Evolutionary conservation across 2,113 vertebrate species (phyloP).

Genomic region (Lasiurus borealis): DNA sequence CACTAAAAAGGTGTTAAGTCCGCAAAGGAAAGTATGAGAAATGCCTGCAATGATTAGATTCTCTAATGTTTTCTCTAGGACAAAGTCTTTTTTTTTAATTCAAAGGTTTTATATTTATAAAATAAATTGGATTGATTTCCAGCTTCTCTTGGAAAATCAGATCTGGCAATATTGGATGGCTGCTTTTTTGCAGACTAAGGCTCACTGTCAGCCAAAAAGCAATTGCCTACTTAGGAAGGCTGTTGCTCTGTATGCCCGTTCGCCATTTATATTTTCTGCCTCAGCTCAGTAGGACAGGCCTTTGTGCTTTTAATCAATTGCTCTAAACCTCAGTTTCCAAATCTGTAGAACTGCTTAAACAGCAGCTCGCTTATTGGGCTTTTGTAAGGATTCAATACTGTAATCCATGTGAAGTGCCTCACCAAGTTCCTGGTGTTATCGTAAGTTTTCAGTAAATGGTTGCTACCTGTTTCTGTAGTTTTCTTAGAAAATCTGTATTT

Average conservation of each 20-base stretch:
- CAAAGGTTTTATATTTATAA: not conserved
- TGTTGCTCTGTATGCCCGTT: not conserved
- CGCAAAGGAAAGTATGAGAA: not conserved
- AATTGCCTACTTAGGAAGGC: not conserved
- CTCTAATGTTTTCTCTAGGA: not conserved
- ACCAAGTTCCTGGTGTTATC: not conserved
- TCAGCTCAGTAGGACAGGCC: not conserved
- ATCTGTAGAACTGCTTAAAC: not conserved
- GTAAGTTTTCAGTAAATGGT: not conserved
- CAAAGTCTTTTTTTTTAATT: not conserved
- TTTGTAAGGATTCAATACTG: not conserved
- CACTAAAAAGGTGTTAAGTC: not conserved
- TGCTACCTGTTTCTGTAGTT: not conserved
- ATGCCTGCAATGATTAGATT: not conserved
- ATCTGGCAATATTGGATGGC: not conserved
- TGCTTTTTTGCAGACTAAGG: not conserved
- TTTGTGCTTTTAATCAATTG: not conserved
- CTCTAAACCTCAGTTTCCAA: not conserved
- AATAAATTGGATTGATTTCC: not conserved
- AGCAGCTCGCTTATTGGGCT: not conserved
- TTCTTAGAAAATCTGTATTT: not conserved
- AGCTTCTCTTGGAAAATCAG: not conserved
- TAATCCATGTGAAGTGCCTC: not conserved
- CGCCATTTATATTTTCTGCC: not conserved
- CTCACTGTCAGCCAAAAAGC: not conserved